A percentile compares a stretch with the other conserved stretches of the same genome.
These are phyloP conservation scores for Lordiphosa mommai DNA, from an alignment of 1,140 invertebrate species.

Conservation along the genomic window DNA sequence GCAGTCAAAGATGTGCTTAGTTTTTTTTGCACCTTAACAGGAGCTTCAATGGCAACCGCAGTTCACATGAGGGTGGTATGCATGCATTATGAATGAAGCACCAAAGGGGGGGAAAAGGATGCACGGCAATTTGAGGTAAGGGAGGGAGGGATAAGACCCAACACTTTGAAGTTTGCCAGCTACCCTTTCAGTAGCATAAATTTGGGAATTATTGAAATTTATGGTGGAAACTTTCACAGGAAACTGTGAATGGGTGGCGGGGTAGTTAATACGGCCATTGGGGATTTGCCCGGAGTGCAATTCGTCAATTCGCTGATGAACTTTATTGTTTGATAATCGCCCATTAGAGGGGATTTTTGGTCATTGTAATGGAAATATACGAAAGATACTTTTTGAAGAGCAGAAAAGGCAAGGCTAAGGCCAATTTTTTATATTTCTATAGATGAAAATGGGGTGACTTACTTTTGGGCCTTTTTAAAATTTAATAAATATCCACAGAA, in stretches of 20 bases:
- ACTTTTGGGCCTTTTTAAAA: no score
- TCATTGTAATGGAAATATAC: constrained; percentile 4
- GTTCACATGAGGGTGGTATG: constrained; percentile 45
- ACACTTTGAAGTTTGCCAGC: constrained; percentile 59
- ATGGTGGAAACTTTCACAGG: constrained; percentile 38
- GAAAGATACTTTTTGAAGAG: background rate
- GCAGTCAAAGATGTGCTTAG: constrained; percentile 26
- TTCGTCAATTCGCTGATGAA: constrained; percentile 32
- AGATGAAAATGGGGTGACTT: no score
- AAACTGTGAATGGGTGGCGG: background rate
- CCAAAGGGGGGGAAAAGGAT: constrained; percentile 8
- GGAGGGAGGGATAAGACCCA: constrained; percentile 16
- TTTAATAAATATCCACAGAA: no score
- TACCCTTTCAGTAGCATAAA: constrained; percentile 61
- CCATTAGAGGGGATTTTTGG: constrained; percentile 18
- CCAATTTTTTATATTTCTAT: background rate
- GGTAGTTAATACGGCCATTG: constrained; percentile 13
- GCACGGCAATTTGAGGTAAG: constrained; percentile 12
- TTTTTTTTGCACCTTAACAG: constrained; percentile 49
- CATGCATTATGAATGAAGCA: constrained; percentile 27
- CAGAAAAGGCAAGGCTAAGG: background rate
- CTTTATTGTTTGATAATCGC: constrained; percentile 42
- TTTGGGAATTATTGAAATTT: constrained; percentile 75
- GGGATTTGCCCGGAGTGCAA: constrained; percentile 14
- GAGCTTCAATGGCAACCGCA: constrained; percentile 48